Conservation (phyloP, 1,140 invertebrate species). For the Trichoplusia ni region DNA sequence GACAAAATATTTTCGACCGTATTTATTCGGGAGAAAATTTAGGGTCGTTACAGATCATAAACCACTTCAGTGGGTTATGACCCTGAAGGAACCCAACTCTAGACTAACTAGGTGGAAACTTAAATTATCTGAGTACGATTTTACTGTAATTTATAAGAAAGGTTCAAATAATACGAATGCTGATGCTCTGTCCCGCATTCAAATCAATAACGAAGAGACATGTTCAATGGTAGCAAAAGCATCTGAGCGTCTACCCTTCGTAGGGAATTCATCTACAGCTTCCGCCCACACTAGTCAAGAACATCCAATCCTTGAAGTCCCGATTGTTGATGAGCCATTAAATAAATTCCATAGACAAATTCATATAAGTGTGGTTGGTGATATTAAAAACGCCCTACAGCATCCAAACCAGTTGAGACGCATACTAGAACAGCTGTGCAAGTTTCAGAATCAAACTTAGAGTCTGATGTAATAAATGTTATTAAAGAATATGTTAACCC, state of each 20-base stretch:
- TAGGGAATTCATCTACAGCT: not conserved
- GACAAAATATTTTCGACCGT: conserved; percentile 17
- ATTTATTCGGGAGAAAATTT: not conserved
- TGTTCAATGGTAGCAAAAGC: conserved; percentile 20
- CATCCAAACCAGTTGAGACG: conserved; percentile 24
- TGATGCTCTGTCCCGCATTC: not conserved
- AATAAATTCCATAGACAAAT: conserved; percentile 30
- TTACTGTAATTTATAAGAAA: not conserved
- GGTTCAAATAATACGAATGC: conserved; percentile 11
- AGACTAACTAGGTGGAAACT: conserved; percentile 28
- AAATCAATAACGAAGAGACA: conserved; percentile 10
- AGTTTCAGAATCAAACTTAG: conserved; percentile 24
- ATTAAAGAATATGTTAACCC: conserved; percentile 30
- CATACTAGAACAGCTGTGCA: conserved; percentile 24
- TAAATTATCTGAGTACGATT: conserved; percentile 27
- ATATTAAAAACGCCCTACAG: conserved; percentile 20
- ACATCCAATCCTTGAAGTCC: conserved; percentile 28
- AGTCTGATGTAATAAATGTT: conserved; percentile 19
- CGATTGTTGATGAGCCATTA: conserved; percentile 19
- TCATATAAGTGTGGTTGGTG: conserved; percentile 18
- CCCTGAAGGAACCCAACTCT: conserved; percentile 15
- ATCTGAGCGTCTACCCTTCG: not conserved
- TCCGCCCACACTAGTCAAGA: not conserved
- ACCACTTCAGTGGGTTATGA: conserved; percentile 27
- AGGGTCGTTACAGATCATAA: conserved; percentile 11